These are phyloP conservation scores for Muscicapa striata DNA, from an alignment of 2,797 vertebrate genomes.

Conservation along the genomic window DNA sequence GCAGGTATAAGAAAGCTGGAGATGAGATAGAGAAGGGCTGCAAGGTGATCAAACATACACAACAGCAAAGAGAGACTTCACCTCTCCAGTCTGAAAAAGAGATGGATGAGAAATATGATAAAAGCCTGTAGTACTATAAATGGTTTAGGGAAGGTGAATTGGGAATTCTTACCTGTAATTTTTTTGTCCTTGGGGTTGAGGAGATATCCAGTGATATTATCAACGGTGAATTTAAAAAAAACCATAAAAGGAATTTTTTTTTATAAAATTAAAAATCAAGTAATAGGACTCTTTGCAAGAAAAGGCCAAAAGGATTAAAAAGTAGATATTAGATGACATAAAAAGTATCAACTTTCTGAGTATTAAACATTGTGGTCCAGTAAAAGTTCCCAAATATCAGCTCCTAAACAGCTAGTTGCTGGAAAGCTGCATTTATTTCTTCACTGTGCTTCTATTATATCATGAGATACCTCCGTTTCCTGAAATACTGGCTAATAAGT, in stretches of 20 bases:
- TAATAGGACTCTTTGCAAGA: neutral
- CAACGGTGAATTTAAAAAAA: neutral
- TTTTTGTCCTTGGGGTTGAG: neutral
- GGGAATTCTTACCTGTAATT: neutral
- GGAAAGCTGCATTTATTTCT: neutral
- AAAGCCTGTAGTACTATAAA: neutral
- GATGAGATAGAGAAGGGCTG: neutral
- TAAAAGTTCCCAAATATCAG: neutral
- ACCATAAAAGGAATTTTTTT: neutral
- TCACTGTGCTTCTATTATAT: neutral
- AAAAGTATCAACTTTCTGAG: neutral
- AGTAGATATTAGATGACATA: neutral
- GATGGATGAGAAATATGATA: neutral
- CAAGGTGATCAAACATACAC: neutral
- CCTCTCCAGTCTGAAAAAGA: neutral
- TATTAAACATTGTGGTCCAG: neutral
- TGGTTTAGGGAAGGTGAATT: neutral
- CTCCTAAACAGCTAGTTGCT: neutral
- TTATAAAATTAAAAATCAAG: neutral
- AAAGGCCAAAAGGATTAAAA: neutral
- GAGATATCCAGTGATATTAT: neutral
- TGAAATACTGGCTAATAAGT: neutral
- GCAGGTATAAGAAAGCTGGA: neutral
- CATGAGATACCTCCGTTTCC: neutral
- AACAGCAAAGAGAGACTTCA: neutral